A percentile compares a stretch with the other conserved stretches of the same genome.
Conservation (phyloP, 2,797 vertebrate species). For the Sebastes paucispinis region DNA sequence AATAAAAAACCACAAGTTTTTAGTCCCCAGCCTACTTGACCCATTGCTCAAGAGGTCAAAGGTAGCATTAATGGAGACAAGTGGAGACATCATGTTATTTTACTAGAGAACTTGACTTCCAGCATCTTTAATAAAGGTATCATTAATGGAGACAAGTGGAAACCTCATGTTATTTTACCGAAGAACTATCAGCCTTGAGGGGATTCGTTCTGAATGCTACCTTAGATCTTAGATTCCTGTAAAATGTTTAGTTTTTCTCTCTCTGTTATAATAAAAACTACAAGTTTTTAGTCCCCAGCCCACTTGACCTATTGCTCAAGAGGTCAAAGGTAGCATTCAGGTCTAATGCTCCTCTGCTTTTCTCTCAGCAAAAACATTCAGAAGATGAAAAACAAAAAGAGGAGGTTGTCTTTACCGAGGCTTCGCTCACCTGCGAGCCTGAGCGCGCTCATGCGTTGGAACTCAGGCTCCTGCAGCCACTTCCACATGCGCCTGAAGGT, state of each 20-base stretch:
- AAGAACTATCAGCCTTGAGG: no score
- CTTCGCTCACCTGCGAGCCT: conserved; percentile 98
- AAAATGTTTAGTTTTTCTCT: no score
- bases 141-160: no score
- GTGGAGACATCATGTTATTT: no score
- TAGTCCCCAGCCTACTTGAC: background rate
- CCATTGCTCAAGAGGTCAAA: background rate
- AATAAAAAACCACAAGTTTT: background rate
- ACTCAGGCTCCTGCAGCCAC: conserved; percentile 99
- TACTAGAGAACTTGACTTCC: no score
- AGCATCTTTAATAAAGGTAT: no score
- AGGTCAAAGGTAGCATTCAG: conserved; percentile 15
- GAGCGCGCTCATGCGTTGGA: conserved; percentile 98
- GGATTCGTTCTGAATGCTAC: no score
- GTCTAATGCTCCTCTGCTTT: background rate
- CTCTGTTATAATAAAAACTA: no score
- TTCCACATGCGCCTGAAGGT: conserved; percentile 99
- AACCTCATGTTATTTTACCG: no score
- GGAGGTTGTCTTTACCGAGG: conserved; percentile 79
- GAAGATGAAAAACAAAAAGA: conserved; percentile 50
- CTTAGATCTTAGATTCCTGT: no score
- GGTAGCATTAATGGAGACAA: background rate
- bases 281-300: no score
- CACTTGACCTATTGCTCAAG: background rate
- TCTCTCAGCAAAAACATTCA: conserved; percentile 17